Base-by-base conservation (phyloP, 2,113 vertebrate species). In the Microcebus ravelobensis region DNA sequence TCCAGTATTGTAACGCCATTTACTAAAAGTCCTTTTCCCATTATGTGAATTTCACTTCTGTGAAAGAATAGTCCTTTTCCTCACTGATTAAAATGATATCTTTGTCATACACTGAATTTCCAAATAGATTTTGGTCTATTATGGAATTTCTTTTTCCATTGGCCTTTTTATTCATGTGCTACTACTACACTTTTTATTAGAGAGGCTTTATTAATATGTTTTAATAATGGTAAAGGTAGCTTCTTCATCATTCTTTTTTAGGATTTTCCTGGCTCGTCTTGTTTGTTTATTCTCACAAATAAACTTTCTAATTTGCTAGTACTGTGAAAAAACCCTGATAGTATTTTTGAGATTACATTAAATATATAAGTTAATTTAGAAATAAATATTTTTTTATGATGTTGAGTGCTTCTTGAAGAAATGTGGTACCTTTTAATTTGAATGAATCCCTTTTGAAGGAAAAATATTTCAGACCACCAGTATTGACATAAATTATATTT, bases 371-470 rank as follows among this genome's bases (percentile, higher is more conserved):
- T 94, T 71, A 97, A 87, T 3, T 57, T 83, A 83, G 23, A 88
- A 88, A 45, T 91, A 71, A 77, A 77, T n/a, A 39, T 52, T 87
- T 93, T 87, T 95, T 87, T 90, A 77, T 90, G 73, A 87, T 10
- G 5, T 48, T 81, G 59, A 87, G n/a, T 82, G 48, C 93, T 88
- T 68, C 86, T 82, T 90, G 68, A 93, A 83, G 50, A 83, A 90
- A 74, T 84, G 70, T 39, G 34, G 4, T 87, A 25, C 50, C 65
- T 84, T 90, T 55, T 50, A 87, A 63, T 36, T 70, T 63, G 29
- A 87, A 25, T 87, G 45, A 82, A 90, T 95, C 27, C 27, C 29
- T 96, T 81, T 96, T 83, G 14, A 93, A 87, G 55, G 57, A 79
- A 95, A 92, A 68, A 50, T 80, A 68, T 86, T 87, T 90, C 29